phyloP scores from a whole-genome alignment of 2,888 invertebrate genomes.

The Sinohyriopsis cumingii region DNA sequence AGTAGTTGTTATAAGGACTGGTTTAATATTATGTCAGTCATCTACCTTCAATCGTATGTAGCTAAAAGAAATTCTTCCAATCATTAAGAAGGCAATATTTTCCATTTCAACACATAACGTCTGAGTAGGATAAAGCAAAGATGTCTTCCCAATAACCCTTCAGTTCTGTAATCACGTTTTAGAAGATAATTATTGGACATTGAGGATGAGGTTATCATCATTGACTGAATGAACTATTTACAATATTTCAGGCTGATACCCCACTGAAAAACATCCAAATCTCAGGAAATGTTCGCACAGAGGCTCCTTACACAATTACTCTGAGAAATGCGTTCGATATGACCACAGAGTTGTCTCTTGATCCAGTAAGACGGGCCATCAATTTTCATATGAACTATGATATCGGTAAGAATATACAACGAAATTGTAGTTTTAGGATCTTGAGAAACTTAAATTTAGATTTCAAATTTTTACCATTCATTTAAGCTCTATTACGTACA shows the following conservation, averaged over 20 bases:
- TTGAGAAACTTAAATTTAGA: neutral
- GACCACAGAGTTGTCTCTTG: constrained; percentile 33
- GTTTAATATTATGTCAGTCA: too few relatives aligned
- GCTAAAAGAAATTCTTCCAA: too few relatives aligned
- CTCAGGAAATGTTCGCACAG: constrained; percentile 28
- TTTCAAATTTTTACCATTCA: neutral
- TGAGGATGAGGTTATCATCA: neutral
- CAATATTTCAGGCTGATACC: constrained; percentile 33
- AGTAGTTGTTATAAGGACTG: neutral
- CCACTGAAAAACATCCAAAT: constrained; percentile 51
- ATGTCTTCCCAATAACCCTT: too few relatives aligned
- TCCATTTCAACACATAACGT: too few relatives aligned
- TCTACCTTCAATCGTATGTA: too few relatives aligned
- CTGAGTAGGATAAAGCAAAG: too few relatives aligned
- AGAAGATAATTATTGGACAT: neutral
- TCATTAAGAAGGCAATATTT: too few relatives aligned
- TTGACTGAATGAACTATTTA: neutral
- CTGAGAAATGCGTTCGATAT: constrained; percentile 40
- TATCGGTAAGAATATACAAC: constrained; percentile 27
- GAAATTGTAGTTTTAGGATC: neutral
- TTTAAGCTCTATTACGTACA: neutral
- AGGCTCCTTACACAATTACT: constrained; percentile 33
- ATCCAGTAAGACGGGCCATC: constrained; percentile 21
- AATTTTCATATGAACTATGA: constrained; percentile 40
- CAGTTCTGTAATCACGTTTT: neutral